Conservation (phyloP, 2,113 vertebrate genomes). For the Python bivittatus region DNA sequence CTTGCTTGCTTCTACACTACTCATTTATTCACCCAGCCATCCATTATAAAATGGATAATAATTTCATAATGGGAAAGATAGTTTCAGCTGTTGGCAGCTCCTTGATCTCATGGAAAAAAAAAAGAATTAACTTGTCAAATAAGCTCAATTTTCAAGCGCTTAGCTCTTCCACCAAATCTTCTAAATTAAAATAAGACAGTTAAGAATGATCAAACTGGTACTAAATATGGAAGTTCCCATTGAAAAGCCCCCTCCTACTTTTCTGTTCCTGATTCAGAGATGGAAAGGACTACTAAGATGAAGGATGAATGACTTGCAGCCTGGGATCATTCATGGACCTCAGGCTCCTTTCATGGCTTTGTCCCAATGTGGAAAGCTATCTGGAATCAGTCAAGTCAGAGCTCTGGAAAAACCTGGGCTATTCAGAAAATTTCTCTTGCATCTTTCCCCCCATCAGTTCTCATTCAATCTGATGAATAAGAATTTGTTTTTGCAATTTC, state of each 20-base stretch:
- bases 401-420: background rate
- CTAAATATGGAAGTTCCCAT: background rate
- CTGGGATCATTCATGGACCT: background rate
- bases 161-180: constrained; percentile 19
- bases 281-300: background rate
- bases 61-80: constrained; percentile 29
- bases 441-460: background rate
- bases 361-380: background rate
- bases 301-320: background rate
- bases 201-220: background rate
- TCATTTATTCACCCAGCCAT: constrained; percentile 22
- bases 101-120: constrained; percentile 24
- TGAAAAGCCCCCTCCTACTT: background rate
- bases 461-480: background rate
- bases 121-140: constrained; percentile 33
- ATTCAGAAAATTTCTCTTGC: background rate
- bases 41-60: background rate
- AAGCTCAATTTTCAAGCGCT: constrained; percentile 30
- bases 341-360: background rate
- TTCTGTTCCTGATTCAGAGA: background rate
- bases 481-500: background rate
- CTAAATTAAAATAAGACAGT: background rate
- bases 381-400: background rate
- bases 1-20: constrained; percentile 49
- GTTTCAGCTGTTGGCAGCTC: constrained; percentile 31